phyloP scores from a whole-genome alignment of 2,797 vertebrate genomes.

The Centropyge bicolor region DNA sequence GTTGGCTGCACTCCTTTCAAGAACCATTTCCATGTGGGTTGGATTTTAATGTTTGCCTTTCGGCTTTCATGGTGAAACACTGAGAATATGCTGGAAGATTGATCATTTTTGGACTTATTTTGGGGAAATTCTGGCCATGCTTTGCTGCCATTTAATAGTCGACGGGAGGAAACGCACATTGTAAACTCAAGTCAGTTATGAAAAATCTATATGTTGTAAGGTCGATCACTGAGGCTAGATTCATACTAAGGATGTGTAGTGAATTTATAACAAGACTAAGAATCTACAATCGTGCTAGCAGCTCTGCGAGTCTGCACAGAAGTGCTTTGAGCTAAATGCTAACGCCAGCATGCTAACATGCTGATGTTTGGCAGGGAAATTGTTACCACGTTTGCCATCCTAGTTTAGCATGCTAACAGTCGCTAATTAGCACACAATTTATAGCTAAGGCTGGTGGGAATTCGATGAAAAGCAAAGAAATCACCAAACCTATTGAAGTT shows the following conservation, averaged over 20 bases:
- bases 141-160: constrained; percentile 17
- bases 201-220: constrained; percentile 8
- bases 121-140: background rate
- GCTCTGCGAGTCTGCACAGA: background rate
- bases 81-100: constrained; percentile 43
- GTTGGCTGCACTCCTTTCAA: constrained; percentile 71
- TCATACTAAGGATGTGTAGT: background rate
- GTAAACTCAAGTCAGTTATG: constrained; percentile 27
- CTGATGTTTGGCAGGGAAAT: background rate
- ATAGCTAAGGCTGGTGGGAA: too few relatives aligned
- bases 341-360: background rate
- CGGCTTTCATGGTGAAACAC: constrained; percentile 48
- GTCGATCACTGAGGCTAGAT: background rate
- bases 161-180: constrained; percentile 1
- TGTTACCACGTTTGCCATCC: background rate
- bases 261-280: background rate
- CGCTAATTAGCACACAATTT: background rate
- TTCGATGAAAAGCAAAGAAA: background rate
- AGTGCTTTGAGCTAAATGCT: background rate
- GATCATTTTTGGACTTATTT: constrained; percentile 54
- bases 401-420: background rate
- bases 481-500: background rate
- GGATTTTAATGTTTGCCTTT: constrained; percentile 66
- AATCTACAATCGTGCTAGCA: background rate
- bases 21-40: constrained; percentile 66